Conservation (phyloP, 2,888 invertebrate genomes). For the Leptopilina drosophilae region DNA sequence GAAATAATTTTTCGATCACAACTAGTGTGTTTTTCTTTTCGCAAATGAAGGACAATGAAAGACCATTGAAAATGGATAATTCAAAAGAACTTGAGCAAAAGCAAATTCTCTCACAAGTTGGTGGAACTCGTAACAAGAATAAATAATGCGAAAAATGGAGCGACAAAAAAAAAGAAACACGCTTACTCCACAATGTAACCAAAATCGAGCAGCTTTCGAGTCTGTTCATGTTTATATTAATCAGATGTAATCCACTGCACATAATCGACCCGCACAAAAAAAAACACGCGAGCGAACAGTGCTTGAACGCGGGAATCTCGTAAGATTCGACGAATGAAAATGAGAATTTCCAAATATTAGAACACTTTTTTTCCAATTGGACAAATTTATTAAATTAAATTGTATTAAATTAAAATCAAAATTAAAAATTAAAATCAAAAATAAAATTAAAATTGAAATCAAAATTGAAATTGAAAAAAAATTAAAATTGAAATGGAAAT, state of each 20-base stretch:
- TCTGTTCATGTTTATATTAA: conserved; percentile 53
- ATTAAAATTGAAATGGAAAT: too few species aligned
- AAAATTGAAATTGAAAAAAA: too few species aligned
- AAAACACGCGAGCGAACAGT: conserved; percentile 25
- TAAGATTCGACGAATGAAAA: not conserved
- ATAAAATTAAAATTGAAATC: too few species aligned
- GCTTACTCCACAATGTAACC: conserved; percentile 21
- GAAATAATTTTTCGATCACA: too few species aligned
- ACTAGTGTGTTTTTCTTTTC: not conserved
- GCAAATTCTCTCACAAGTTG: not conserved
- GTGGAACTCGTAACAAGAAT: conserved; percentile 21
- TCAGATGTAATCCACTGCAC: conserved; percentile 56
- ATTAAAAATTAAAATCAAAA: too few species aligned
- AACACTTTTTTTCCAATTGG: too few species aligned
- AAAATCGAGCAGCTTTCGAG: conserved; percentile 26
- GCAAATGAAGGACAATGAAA: not conserved
- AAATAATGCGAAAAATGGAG: conserved; percentile 17
- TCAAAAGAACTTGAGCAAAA: not conserved
- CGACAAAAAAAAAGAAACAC: conserved; percentile 9
- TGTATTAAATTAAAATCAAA: too few species aligned
- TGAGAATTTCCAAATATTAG: not conserved
- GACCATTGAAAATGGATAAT: not conserved
- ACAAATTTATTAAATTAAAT: not conserved
- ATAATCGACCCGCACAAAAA: conserved; percentile 51
- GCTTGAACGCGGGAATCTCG: conserved; percentile 33